phyloP scores from a whole-genome alignment of 2,888 invertebrate genomes.

The Liodrosophila aerea region DNA sequence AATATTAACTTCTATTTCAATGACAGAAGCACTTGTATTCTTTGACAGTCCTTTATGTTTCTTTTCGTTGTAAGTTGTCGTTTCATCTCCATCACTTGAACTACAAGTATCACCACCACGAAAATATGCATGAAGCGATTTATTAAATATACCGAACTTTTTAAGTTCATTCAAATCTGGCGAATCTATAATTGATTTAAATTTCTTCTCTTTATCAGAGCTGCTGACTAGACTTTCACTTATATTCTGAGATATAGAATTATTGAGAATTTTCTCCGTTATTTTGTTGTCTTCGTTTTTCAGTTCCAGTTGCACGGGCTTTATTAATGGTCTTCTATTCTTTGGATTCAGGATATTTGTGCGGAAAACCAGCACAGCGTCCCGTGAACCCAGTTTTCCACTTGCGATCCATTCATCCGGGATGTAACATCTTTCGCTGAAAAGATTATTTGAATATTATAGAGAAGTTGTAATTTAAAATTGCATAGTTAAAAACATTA shows the following conservation, averaged over 20 bases:
- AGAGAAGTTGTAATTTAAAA: no score
- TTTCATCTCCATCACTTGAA: conserved; percentile 79
- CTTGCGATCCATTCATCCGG: conserved; percentile 84
- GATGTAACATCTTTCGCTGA: conserved; percentile 32
- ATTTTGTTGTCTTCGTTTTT: conserved; percentile 34
- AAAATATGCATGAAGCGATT: conserved; percentile 63
- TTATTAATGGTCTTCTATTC: conserved; percentile 52
- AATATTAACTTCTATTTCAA: conserved; percentile 28
- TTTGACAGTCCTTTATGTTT: conserved; percentile 25
- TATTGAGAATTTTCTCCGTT: conserved; percentile 7
- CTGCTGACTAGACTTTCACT: conserved; percentile 24
- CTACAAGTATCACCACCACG: conserved; percentile 81
- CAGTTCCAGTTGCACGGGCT: conserved; percentile 27
- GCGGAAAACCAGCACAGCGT: conserved; percentile 87
- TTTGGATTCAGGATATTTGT: conserved; percentile 84
- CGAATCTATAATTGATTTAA: conserved; percentile 33
- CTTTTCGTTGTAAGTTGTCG: conserved; percentile 30
- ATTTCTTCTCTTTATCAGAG: conserved; percentile 35
- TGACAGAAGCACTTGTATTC: conserved; percentile 23
- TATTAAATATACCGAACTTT: conserved; percentile 22
- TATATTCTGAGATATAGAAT: conserved; percentile 13
- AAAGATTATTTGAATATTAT: conserved; percentile 13
- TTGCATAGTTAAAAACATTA: no score
- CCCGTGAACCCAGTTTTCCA: conserved; percentile 85
- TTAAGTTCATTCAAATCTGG: conserved; percentile 20